Conservation (phyloP, 2,888 invertebrate genomes). For the Netelia inedita region DNA sequence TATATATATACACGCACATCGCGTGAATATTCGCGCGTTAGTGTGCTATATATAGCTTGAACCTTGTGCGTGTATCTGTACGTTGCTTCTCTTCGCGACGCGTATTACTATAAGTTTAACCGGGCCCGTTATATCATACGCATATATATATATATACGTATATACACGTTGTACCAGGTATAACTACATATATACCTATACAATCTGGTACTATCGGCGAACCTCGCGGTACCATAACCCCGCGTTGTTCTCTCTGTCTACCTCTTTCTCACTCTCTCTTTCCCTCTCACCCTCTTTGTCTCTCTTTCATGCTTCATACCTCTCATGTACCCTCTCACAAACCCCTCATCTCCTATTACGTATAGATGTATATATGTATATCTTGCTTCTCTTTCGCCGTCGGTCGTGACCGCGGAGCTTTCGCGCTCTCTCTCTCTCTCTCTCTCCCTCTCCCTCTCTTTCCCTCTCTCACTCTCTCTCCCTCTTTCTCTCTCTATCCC, state of each 20-base stretch:
- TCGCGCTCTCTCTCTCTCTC: conserved; percentile 68
- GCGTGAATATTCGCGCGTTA: conserved; percentile 42
- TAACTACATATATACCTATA: background rate
- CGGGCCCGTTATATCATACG: conserved; percentile 14
- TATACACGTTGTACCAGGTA: conserved; percentile 2
- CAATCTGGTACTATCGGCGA: conserved; percentile 53
- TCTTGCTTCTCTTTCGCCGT: conserved; percentile 56
- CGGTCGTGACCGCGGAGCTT: conserved; percentile 46
- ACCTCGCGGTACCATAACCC: conserved; percentile 52
- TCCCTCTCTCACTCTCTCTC: conserved; percentile 78
- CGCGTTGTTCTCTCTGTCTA: conserved; percentile 59
- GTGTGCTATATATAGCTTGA: background rate
- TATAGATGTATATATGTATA: conserved; percentile 28
- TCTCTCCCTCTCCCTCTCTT: conserved; percentile 78
- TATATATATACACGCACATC: conserved; percentile 40
- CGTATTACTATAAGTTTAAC: conserved; percentile 28
- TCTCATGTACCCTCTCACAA: conserved; percentile 42
- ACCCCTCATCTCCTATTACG: conserved; percentile 36
- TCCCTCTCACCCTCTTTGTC: conserved; percentile 50
- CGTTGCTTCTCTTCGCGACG: background rate
- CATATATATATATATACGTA: conserved; percentile 13
- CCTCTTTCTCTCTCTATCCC: conserved; percentile 78
- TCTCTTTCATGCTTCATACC: conserved; percentile 68
- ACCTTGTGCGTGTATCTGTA: background rate
- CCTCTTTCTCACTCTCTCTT: conserved; percentile 53